Evolutionary conservation across 2,797 vertebrate species (phyloP), one percentile per base, ranked within the genome.

Genomic region (Microtus agrestis): DNA sequence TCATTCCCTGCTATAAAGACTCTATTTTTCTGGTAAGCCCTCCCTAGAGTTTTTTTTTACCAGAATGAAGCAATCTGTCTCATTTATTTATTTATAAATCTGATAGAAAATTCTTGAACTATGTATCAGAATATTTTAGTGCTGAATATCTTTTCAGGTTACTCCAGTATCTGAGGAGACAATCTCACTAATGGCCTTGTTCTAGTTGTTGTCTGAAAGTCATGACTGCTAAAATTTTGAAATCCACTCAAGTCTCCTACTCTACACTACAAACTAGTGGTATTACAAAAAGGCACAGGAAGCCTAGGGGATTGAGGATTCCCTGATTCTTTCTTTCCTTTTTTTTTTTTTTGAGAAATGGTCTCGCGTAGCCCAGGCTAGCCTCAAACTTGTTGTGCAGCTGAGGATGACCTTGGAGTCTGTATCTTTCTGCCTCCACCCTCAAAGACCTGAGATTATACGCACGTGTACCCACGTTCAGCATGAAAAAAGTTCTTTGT

Each of bases 171-270:
- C 86, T 29, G 43, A 97, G 37, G 65, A 84, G 82, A 81, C 67
- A 91, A n/a, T 87, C 92, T 93, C 91, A 76, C 43, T 80, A 61
- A 61, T 81, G 73, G 76, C 23, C 14, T 93, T 80, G 85, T 77
- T 10, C 46, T 94, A 40, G 6, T 94, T 95, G 54, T 19, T 56
- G 56, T 94, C 93, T 78, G 92, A 51, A 95, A 95, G 46, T 91
- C 61, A 91, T 91, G 15, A n/a, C 61, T 82, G 34, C 6, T 90
- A 54, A 82, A 81, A 27, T 40, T 80, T 89, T 91, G 48, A 95
- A 76, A 93, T 67, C 43, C 19, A 34, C 40, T 34, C 61, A 59
- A 71, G 48, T n/a, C 17, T 84, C 59, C 12, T 93, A 21, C 87
- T 85, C 51, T 9, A 91, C n/a, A n/a, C n/a, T n/a, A n/a, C n/a